These are phyloP conservation scores for Tenodera sinensis DNA, from an alignment of 2,888 invertebrate genomes.

Conservation along the genomic window DNA sequence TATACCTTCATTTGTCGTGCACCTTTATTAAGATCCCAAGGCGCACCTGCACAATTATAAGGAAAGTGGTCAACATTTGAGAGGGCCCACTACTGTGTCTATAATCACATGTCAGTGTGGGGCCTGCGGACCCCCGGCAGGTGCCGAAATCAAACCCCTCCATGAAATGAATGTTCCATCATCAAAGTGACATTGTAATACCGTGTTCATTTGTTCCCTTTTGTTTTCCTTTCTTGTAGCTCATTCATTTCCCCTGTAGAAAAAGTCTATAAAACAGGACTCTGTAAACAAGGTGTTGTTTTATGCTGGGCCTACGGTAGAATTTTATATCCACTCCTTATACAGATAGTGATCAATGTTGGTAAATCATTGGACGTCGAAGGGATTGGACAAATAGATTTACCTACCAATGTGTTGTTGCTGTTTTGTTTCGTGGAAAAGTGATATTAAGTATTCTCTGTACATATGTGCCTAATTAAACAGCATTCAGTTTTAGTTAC, in stretches of 20 bases:
- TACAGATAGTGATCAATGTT: background rate
- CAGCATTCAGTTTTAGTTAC: too few species aligned
- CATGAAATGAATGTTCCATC: background rate
- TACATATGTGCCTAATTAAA: too few species aligned
- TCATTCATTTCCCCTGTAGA: background rate
- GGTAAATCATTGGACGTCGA: background rate
- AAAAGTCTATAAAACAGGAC: background rate
- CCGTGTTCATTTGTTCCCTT: background rate
- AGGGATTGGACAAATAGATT: background rate
- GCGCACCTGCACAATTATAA: background rate
- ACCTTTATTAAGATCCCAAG: background rate
- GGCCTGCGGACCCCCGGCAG: background rate
- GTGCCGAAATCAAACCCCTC: background rate
- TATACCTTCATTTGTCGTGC: background rate
- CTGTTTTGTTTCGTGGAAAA: too few species aligned
- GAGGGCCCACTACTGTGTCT: background rate
- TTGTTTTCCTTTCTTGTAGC: background rate
- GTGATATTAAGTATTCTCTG: too few species aligned
- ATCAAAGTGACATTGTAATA: background rate
- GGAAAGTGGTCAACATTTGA: background rate
- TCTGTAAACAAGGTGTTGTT: background rate
- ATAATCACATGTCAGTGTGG: background rate
- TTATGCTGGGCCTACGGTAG: background rate
- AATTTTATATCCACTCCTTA: background rate
- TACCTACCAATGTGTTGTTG: background rate